Conservation (phyloP, 2,113 vertebrate genomes). For the Pollachius pollachius region DNA sequence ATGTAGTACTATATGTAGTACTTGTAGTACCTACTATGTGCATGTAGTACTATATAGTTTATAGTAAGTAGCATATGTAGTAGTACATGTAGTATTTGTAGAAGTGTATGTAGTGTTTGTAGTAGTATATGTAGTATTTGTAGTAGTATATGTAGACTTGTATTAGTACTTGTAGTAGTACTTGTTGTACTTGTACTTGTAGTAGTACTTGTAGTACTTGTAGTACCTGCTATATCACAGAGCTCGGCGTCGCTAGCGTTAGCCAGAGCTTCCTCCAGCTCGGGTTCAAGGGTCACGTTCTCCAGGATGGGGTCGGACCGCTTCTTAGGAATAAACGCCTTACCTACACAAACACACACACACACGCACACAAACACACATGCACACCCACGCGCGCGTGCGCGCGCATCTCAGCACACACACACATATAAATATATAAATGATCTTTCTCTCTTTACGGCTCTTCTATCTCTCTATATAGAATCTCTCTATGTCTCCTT, state of each 20-base stretch:
- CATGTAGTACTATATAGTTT: no score
- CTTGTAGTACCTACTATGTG: no score
- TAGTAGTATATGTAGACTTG: neutral
- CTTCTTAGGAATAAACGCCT: constrained; percentile 89
- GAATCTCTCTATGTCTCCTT: no score
- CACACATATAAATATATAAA: neutral
- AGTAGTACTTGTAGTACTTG: neutral
- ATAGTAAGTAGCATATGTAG: neutral
- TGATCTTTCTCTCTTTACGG: no score
- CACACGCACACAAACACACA: neutral
- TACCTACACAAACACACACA: neutral
- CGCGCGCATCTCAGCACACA: neutral
- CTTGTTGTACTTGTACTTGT: no score
- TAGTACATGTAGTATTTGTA: no score
- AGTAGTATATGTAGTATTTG: no score
- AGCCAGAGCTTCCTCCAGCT: constrained; percentile 93
- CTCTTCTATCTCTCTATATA: no score
- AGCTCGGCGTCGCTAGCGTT: constrained; percentile 94
- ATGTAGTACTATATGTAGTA: neutral
- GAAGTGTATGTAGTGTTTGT: no score
- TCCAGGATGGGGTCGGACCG: constrained; percentile 88
- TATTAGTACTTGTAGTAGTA: neutral
- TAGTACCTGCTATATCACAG: constrained; percentile 94
- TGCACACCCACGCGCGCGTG: neutral
- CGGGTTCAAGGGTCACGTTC: constrained; percentile 91